These are phyloP conservation scores for Eupristina koningsbergeri DNA, from an alignment of 1,140 invertebrate species.

Conservation along the genomic window DNA sequence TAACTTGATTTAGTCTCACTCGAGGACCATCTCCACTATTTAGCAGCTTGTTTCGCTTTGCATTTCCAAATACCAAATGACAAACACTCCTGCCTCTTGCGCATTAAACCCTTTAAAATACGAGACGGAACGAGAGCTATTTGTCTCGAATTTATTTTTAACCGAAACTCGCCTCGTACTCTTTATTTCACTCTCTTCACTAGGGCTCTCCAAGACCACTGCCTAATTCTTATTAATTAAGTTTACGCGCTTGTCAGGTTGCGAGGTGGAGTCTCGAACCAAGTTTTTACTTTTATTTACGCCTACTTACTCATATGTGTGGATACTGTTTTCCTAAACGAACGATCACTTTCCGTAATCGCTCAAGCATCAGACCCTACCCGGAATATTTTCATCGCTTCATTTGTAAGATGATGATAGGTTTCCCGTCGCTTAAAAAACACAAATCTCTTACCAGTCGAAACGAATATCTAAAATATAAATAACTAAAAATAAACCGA, in stretches of 20 bases:
- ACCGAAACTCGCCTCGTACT: neutral
- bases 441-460: no score
- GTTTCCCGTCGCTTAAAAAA: no score
- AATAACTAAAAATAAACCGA: no score
- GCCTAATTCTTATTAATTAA: neutral
- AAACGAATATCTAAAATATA: no score
- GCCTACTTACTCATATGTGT: neutral
- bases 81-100: neutral
- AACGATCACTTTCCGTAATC: neutral
- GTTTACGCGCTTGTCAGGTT: neutral
- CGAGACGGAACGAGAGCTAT: conserved; percentile 25
- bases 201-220: neutral
- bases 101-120: conserved; percentile 24
- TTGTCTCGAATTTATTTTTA: conserved; percentile 42
- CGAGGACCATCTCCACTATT: conserved; percentile 36
- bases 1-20: conserved; percentile 50
- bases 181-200: neutral
- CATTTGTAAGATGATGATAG: no score
- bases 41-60: conserved; percentile 41
- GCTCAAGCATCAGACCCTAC: neutral
- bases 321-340: neutral
- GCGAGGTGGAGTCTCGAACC: neutral
- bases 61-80: neutral
- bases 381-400: no score
- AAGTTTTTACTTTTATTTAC: neutral